Evolutionary conservation across 2,888 invertebrate genomes (phyloP).

Genomic region (Amphipoea oculea): DNA sequence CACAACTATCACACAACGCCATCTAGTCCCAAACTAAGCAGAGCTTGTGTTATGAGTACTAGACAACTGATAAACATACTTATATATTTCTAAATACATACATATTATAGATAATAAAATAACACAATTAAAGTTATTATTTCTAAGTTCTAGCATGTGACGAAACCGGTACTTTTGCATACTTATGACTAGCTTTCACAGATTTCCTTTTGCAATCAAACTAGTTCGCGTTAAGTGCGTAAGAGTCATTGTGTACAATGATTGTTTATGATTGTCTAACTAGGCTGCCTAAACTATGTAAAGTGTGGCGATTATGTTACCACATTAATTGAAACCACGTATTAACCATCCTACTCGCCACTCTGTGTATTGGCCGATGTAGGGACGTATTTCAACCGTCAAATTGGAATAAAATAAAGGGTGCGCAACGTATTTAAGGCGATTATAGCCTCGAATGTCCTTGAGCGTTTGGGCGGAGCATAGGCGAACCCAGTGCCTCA

Average conservation of each 20-base stretch:
- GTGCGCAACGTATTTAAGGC: conserved; percentile 4
- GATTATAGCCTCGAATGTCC: too few species aligned
- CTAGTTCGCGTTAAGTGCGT: background rate
- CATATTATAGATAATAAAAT: background rate
- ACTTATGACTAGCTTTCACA: background rate
- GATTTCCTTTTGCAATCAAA: background rate
- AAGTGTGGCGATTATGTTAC: too few species aligned
- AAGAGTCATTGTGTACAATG: background rate
- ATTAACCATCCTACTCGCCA: too few species aligned
- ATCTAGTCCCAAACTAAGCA: too few species aligned
- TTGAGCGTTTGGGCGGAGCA: too few species aligned
- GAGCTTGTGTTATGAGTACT: too few species aligned
- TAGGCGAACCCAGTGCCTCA: too few species aligned
- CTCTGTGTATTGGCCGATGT: background rate
- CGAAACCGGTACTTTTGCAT: background rate
- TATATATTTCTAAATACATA: too few species aligned
- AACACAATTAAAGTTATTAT: background rate
- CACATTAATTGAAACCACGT: too few species aligned
- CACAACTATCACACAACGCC: too few species aligned
- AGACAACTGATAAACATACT: too few species aligned
- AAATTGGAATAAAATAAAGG: conserved; percentile 18
- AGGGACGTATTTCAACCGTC: background rate
- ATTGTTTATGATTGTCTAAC: background rate
- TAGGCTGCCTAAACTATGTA: background rate
- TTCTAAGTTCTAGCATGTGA: background rate